phyloP scores from a whole-genome alignment of 2,113 vertebrate species.

The Pan paniscus region DNA sequence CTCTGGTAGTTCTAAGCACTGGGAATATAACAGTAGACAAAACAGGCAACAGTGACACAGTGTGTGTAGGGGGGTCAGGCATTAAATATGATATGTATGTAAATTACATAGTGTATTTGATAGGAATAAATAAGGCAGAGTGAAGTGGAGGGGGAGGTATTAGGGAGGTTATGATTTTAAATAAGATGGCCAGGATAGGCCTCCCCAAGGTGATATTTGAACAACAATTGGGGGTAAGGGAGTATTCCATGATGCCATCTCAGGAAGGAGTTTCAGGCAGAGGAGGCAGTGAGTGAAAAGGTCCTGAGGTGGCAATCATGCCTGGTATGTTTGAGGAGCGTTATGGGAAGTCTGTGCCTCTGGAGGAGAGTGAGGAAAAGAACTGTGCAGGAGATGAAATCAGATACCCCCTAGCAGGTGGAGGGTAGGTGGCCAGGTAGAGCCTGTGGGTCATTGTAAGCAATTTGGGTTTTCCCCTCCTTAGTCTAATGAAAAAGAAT shows the following conservation, averaged over 20 bases:
- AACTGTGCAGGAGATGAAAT: neutral
- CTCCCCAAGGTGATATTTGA: neutral
- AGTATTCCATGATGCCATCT: accelerated
- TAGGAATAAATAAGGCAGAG: neutral
- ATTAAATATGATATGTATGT: neutral
- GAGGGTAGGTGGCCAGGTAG: accelerated
- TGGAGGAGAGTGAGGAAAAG: neutral
- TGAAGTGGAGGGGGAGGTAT: neutral
- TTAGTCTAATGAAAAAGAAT: neutral
- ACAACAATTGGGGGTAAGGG: neutral
- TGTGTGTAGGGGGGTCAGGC: neutral
- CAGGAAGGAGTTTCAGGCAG: neutral
- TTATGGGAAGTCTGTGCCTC: neutral
- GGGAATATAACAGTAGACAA: neutral
- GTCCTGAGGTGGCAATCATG: neutral
- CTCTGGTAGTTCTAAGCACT: neutral
- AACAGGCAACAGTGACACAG: neutral
- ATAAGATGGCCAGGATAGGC: neutral
- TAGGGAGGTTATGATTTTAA: neutral
- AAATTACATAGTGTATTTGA: accelerated
- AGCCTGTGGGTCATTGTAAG: neutral
- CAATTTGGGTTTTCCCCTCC: neutral
- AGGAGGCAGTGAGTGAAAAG: neutral
- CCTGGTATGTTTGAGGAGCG: neutral
- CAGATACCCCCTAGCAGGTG: neutral